Base-by-base conservation (phyloP, 92 coral and sea anemone species). In the Zoanthus sociatus region DNA sequence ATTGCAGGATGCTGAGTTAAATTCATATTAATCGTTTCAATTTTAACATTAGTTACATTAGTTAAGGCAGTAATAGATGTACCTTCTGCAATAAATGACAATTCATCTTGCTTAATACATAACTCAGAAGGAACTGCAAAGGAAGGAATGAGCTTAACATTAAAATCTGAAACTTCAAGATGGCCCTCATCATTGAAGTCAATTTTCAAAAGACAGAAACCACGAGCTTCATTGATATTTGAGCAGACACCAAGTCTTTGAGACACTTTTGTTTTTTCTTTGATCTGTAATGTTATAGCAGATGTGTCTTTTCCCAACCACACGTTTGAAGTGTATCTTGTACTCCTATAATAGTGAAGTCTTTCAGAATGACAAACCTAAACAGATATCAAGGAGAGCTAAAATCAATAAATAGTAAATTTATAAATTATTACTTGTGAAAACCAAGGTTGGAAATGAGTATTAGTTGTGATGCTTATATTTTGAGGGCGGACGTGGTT, bases 1-100 rank as follows among this genome's bases (percentile, higher is more conserved):
- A n/a, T n/a, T n/a, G n/a, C n/a, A n/a, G n/a, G n/a, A n/a, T n/a
- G n/a, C n/a, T n/a, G n/a, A n/a, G n/a, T n/a, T n/a, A n/a, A 26
- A 26, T 26, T 26, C 26, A 26, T 26, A 26, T 26, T 26, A 26
- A 26, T 0, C 0, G 26, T 26, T 26, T 26, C 26, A 26, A 73
- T 21, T 1, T 73, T 3, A 42, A 7, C 45, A 74, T 44, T 0
- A 17, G 15, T 74, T 45, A 44, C 0, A 4, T 16, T 16, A 14
- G 12, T 20, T 47, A 18, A 5, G 15, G 17, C 6, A 11, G 1
- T 37, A 53, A 4, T 32, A 17, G 58, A 46, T 7, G 30, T 89
- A 94, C 98, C 98, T 92, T 93, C 93, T 31, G 92, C 96, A 84
- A 44, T 68, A 86, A 94, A 93, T 20, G 83, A 64, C 31, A 58